Evolutionary conservation across 2,113 vertebrate genomes (phyloP).

Genomic region (Leucopsar rothschildi): DNA sequence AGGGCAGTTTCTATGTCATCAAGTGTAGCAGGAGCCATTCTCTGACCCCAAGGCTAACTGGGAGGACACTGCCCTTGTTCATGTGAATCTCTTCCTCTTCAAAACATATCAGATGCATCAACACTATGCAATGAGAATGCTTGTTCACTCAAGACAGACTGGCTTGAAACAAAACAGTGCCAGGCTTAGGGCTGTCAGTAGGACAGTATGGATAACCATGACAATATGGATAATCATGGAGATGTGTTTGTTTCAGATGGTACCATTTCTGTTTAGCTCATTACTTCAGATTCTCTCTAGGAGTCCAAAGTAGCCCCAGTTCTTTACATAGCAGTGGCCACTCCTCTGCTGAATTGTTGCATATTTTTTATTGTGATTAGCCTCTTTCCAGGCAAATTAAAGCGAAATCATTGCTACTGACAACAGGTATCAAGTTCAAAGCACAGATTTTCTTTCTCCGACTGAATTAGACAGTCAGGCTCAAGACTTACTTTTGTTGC

Average conservation of each 20-base stretch:
- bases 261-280: background rate
- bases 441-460: background rate
- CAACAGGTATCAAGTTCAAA: background rate
- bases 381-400: background rate
- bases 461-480: background rate
- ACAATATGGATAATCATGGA: background rate
- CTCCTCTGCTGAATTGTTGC: background rate
- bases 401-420: background rate
- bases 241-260: background rate
- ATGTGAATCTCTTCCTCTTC: background rate
- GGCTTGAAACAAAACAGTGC: background rate
- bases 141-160: background rate
- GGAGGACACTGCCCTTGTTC: background rate
- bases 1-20: background rate
- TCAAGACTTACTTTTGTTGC: background rate
- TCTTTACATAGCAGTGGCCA: background rate
- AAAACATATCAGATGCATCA: background rate
- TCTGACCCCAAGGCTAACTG: background rate
- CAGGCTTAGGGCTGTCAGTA: background rate
- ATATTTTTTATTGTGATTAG: background rate
- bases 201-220: background rate
- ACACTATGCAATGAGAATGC: background rate
- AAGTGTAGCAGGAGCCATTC: background rate
- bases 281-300: background rate
- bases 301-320: background rate